These are phyloP conservation scores for Zaprionus tsacasi DNA, from an alignment of 1,140 invertebrate genomes.

Conservation along the genomic window DNA sequence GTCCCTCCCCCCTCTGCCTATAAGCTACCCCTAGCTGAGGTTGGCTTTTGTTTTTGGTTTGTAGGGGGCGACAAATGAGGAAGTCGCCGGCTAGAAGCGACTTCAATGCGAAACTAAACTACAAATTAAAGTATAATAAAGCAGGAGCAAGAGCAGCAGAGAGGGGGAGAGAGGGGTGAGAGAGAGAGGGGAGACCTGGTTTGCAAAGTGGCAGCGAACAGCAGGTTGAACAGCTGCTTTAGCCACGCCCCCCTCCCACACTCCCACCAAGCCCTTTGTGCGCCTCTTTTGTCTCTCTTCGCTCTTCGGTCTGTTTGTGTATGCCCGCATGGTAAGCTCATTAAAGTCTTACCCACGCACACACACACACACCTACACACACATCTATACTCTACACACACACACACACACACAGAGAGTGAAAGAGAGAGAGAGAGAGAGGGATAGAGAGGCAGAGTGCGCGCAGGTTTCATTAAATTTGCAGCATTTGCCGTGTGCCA, in stretches of 20 bases:
- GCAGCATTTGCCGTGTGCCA: slow-evolving; percentile 27
- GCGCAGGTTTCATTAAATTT: slow-evolving; percentile 51
- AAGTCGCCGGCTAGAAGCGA: slow-evolving; percentile 44
- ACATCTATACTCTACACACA: slow-evolving; percentile 2
- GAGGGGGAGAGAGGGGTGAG: not conserved
- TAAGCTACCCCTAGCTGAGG: slow-evolving; percentile 9
- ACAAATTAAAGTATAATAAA: slow-evolving; percentile 44
- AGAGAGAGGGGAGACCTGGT: not conserved
- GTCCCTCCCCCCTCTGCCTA: not conserved
- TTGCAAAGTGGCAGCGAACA: not conserved
- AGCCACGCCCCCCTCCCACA: not conserved
- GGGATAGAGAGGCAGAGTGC: not conserved
- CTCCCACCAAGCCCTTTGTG: not conserved
- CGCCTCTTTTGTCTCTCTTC: not conserved
- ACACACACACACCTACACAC: slow-evolving; percentile 15
- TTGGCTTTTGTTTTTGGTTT: slow-evolving; percentile 41
- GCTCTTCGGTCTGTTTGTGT: slow-evolving; percentile 7
- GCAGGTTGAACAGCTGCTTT: slow-evolving; percentile 3
- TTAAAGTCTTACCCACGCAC: slow-evolving; percentile 48
- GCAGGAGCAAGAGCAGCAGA: not conserved
- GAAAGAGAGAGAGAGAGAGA: too few relatives aligned
- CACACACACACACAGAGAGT: not conserved
- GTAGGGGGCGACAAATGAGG: slow-evolving; percentile 45
- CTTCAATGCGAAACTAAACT: slow-evolving; percentile 46
- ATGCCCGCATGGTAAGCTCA: slow-evolving; percentile 52